These are phyloP conservation scores for Petrocephalus microphthalmus DNA, from an alignment of 2,113 vertebrate species.

Conservation along the genomic window DNA sequence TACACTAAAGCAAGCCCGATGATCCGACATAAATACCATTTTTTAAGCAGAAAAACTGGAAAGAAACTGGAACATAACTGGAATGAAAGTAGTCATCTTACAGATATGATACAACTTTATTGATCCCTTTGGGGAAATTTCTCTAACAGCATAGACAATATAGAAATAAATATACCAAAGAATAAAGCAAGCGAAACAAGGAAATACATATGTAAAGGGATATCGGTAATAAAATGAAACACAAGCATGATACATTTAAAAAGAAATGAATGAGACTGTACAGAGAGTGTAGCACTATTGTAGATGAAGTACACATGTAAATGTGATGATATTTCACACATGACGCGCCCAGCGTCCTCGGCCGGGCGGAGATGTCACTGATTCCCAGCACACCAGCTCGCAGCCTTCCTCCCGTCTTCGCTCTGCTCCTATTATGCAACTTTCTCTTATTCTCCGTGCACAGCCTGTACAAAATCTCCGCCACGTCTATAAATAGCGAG, in stretches of 20 bases:
- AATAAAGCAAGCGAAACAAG: neutral
- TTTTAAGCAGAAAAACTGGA: neutral
- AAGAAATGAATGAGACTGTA: neutral
- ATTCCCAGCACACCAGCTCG: neutral
- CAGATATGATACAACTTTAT: neutral
- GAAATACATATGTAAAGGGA: neutral
- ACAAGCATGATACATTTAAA: neutral
- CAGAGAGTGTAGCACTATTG: neutral
- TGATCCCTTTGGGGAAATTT: neutral
- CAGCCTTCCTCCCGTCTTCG: neutral
- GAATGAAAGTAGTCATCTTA: neutral
- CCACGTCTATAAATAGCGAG: conserved; percentile 43
- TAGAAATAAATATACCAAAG: neutral
- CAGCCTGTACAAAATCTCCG: conserved; percentile 41
- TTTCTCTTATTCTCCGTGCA: conserved; percentile 25
- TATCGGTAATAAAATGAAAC: neutral
- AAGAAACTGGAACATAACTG: no score
- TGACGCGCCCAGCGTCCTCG: neutral
- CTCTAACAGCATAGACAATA: neutral
- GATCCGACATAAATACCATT: neutral
- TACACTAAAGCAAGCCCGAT: neutral
- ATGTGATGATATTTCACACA: neutral
- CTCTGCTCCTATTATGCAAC: conserved; percentile 18
- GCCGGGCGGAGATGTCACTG: neutral
- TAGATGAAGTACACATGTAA: neutral